These are phyloP conservation scores for Pyrocephalus nanus DNA, from an alignment of 2,797 vertebrate genomes.

Conservation along the genomic window DNA sequence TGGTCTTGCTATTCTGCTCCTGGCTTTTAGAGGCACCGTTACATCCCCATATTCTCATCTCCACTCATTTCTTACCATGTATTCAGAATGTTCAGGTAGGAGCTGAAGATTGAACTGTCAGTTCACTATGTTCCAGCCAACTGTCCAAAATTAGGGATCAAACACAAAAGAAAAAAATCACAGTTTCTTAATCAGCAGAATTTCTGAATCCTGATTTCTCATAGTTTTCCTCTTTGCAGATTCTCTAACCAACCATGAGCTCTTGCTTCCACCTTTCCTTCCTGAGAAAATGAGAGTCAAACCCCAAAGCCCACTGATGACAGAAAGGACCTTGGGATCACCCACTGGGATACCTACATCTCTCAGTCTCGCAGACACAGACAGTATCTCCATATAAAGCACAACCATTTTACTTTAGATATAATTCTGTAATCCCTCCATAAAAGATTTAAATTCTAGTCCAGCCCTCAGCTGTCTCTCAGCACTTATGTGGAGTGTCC, in stretches of 20 bases:
- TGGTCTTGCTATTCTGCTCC: not conserved
- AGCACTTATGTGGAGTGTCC: not conserved
- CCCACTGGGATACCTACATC: not conserved
- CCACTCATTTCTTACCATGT: not conserved
- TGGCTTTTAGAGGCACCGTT: not conserved
- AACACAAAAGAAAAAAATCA: not conserved
- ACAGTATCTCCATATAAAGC: not conserved
- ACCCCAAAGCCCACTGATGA: not conserved
- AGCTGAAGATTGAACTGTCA: not conserved
- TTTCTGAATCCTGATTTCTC: not conserved
- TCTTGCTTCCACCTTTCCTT: not conserved
- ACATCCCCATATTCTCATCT: not conserved
- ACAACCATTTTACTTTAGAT: not conserved
- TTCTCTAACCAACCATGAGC: not conserved
- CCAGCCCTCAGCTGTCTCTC: not conserved
- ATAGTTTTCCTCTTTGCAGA: not conserved
- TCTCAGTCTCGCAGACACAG: not conserved
- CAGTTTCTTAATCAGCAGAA: not conserved
- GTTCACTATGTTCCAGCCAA: not conserved
- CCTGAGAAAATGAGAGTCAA: not conserved
- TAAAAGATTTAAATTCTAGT: not conserved
- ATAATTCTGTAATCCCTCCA: not conserved
- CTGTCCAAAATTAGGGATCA: not conserved
- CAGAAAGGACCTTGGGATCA: not conserved
- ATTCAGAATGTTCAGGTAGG: not conserved